Percentiles rank a stretch among this genome's conserved stretches.
These are phyloP conservation scores for Haliclystus octoradiatus DNA, from an alignment of 30 jellyfish, hydroid and myxozoan genomes.

Conservation along the genomic window DNA sequence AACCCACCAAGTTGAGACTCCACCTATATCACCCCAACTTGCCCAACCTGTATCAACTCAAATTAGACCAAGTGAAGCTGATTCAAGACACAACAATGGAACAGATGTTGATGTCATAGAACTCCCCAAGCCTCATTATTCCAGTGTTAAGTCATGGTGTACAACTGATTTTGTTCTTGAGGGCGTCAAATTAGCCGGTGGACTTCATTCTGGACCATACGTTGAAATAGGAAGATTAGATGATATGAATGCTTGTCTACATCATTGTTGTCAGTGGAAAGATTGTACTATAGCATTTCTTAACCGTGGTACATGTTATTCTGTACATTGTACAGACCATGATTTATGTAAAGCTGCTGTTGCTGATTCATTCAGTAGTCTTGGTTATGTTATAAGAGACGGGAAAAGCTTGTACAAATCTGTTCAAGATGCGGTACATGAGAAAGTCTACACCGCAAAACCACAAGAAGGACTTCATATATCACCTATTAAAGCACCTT, in stretches of 20 bases:
- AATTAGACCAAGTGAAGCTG: neutral
- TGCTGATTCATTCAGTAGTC: slow-evolving; percentile 33
- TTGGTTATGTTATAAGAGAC: slow-evolving; percentile 72
- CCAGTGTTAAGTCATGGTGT: slow-evolving; percentile 61
- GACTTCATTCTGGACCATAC: slow-evolving; percentile 60
- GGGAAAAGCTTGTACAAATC: slow-evolving; percentile 50
- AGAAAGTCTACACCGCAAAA: slow-evolving; percentile 5
- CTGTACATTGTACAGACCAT: slow-evolving; percentile 48
- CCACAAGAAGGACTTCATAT: neutral
- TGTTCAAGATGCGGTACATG: slow-evolving; percentile 62
- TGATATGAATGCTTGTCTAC: slow-evolving; percentile 48
- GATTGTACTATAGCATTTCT: slow-evolving; percentile 79
- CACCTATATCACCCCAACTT: neutral
- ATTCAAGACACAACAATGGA: too few species aligned
- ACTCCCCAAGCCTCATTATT: slow-evolving; percentile 21
- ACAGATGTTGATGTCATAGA: slow-evolving; percentile 24
- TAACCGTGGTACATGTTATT: slow-evolving; percentile 58
- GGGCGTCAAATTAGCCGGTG: slow-evolving; percentile 70
- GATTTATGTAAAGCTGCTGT: slow-evolving; percentile 49
- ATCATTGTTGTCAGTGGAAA: slow-evolving; percentile 47
- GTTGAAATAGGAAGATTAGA: slow-evolving; percentile 59
- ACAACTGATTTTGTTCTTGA: slow-evolving; percentile 44
- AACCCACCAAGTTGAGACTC: slow-evolving; percentile 12
- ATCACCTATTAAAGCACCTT: neutral
- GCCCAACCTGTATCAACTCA: neutral